Percentiles rank a stretch among this genome's conserved stretches.
Evolutionary conservation across 2,888 invertebrate species (phyloP).

Genomic region (Atrina japonica): DNA sequence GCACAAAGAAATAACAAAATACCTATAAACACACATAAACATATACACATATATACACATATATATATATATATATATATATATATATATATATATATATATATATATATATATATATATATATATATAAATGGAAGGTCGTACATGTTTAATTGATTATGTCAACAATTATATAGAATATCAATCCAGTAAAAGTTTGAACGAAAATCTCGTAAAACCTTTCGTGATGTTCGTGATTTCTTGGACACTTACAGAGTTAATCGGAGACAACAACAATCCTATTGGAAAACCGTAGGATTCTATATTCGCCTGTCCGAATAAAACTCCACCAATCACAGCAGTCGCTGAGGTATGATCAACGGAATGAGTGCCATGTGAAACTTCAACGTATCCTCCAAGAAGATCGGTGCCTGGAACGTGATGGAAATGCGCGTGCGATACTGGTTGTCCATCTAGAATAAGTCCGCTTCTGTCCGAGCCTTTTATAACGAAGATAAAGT

Average conservation of each 20-base stretch:
- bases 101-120: no score
- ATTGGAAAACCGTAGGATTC: conserved; percentile 33
- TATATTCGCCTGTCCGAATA: conserved; percentile 20
- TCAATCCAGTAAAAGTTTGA: conserved; percentile 61
- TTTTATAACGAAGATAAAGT: conserved; percentile 53
- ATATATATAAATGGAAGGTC: no score
- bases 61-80: no score
- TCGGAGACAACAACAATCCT: conserved; percentile 17
- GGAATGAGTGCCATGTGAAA: conserved; percentile 26
- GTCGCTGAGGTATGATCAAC: conserved; percentile 10
- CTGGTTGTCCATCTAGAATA: conserved; percentile 35
- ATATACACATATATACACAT: no score
- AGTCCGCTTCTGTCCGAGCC: conserved; percentile 45
- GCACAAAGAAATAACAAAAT: no score
- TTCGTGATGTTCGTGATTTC: no score
- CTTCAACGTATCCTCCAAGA: conserved; percentile 43
- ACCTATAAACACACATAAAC: no score
- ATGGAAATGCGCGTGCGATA: conserved; percentile 35
- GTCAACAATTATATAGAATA: no score
- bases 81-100: no score
- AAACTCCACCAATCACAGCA: conserved; percentile 19
- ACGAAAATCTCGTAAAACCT: no score
- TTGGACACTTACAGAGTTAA: conserved; percentile 27
- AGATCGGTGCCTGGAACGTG: conserved; percentile 46
- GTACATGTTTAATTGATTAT: no score